Evolutionary conservation across 2,797 vertebrate genomes (phyloP), one percentile per base, ranked within the genome.

Genomic region (Loriculus beryllinus): DNA sequence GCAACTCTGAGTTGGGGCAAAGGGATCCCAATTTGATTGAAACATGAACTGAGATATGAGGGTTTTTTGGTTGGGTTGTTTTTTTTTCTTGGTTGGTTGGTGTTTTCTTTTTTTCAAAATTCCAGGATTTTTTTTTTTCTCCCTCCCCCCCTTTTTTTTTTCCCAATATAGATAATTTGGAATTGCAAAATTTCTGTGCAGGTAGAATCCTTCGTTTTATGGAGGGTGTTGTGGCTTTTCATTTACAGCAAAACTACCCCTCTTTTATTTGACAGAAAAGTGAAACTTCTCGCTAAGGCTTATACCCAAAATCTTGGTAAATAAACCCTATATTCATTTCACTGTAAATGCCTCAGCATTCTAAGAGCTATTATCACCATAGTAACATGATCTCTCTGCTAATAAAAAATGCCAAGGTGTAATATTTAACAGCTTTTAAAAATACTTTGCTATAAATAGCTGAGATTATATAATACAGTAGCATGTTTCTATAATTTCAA

Each of bases 401-500:
- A 57, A 57, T 77, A 60, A 75, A 82, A 89, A 82, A 4, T 4
- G 14, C 15, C n/a, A 77, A 81, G 7, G 23, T 68, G 12, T 33
- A 70, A 28, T 49, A 85, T 85, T 92, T 91, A 93, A 64, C 57
- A 85, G 68, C 21, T 82, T 82, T 95, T 85, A 7, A 63, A 87
- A 90, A 87, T 74, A 51, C 8, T 7, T 54, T 68, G 35, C n/a
- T 85, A 82, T 64, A 91, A 94, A 64, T 95, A 93, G 48, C 56
- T 84, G 40, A 10, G 18, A 67, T 94, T 94, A 77, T 74, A 40
- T 94, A 92, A 93, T 74, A 45, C 14, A 75, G 60, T 77, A 49
- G 19, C 40, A 47, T 80, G 29, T 89, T 94, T 96, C 85, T 85
- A 13, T 87, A 92, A 89, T 79, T 72, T 84, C 28, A 77, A 21